A percentile compares a stretch with the other conserved stretches of the same genome.
Conservation (phyloP, 2,797 vertebrate species). For the Diglossa cyanea region DNA sequence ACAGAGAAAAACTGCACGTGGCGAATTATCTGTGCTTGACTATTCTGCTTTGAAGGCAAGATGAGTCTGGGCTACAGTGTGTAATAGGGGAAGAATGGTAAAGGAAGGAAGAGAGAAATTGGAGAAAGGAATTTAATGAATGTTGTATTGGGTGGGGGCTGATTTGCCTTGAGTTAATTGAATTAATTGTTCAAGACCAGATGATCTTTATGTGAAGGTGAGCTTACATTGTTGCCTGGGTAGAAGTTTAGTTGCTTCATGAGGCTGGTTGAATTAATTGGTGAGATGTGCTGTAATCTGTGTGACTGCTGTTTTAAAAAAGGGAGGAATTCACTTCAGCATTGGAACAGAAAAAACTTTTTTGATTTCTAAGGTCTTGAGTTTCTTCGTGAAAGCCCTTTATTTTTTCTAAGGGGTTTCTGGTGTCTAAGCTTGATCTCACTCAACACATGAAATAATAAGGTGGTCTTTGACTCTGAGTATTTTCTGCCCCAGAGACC, state of each 20-base stretch:
- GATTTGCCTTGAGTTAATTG: not conserved
- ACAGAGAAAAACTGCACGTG: fast-evolving
- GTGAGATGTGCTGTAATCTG: not conserved
- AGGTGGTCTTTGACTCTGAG: not conserved
- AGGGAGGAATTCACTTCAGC: not conserved
- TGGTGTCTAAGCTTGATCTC: not conserved
- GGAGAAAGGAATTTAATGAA: not conserved
- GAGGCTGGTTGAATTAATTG: not conserved
- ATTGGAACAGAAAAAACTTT: not conserved
- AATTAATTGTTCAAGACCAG: not conserved
- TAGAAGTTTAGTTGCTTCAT: not conserved
- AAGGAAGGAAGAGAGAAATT: not conserved
- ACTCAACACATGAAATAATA: not conserved
- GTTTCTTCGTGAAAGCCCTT: not conserved
- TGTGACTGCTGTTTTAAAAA: not conserved
- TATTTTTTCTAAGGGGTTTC: not conserved
- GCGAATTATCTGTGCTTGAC: not conserved
- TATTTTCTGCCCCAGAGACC: not conserved
- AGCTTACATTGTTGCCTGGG: not conserved
- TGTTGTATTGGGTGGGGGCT: not conserved
- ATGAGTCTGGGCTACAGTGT: fast-evolving
- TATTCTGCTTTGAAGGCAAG: not conserved
- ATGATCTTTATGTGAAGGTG: not conserved
- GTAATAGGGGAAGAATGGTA: not conserved
- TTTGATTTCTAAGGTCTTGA: not conserved